phyloP scores from a whole-genome alignment of 1,140 invertebrate genomes.

The Heliconius hermathena region DNA sequence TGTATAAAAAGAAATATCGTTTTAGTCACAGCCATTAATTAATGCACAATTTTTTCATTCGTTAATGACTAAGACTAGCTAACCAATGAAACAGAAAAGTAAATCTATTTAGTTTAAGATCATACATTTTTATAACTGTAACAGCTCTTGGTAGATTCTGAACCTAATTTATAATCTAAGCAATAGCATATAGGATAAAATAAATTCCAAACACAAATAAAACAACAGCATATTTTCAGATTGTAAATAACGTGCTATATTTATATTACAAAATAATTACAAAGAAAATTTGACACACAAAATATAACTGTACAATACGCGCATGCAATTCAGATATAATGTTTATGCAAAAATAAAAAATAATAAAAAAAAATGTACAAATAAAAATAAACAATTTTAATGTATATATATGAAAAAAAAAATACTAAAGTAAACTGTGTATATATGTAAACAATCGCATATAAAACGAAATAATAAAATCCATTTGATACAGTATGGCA shows the following conservation, averaged over 20 bases:
- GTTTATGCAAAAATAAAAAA: slow-evolving; percentile 54
- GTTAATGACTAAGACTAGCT: neutral
- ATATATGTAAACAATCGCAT: slow-evolving; percentile 58
- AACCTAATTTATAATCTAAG: neutral
- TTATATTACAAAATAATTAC: slow-evolving; percentile 81
- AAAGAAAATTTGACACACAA: slow-evolving; percentile 78
- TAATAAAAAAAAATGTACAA: slow-evolving; percentile 59
- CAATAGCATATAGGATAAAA: neutral
- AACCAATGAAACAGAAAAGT: neutral
- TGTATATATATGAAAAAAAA: slow-evolving; percentile 52
- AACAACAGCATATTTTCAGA: slow-evolving; percentile 45
- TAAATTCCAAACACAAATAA: slow-evolving; percentile 29
- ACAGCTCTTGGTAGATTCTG: no score
- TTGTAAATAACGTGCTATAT: slow-evolving; percentile 82
- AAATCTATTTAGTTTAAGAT: no score
- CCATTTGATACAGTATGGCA: slow-evolving; percentile 79
- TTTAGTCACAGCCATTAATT: neutral
- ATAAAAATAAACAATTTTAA: slow-evolving; percentile 36
- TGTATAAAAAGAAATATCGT: neutral
- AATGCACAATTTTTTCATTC: neutral
- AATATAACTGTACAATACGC: slow-evolving; percentile 76
- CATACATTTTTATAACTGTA: no score
- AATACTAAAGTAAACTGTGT: slow-evolving; percentile 65
- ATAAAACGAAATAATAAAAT: slow-evolving; percentile 68
- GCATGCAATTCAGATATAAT: slow-evolving; percentile 74